Evolutionary conservation across 2,888 invertebrate genomes (phyloP).

Genomic region (Yponomeuta sedellus): DNA sequence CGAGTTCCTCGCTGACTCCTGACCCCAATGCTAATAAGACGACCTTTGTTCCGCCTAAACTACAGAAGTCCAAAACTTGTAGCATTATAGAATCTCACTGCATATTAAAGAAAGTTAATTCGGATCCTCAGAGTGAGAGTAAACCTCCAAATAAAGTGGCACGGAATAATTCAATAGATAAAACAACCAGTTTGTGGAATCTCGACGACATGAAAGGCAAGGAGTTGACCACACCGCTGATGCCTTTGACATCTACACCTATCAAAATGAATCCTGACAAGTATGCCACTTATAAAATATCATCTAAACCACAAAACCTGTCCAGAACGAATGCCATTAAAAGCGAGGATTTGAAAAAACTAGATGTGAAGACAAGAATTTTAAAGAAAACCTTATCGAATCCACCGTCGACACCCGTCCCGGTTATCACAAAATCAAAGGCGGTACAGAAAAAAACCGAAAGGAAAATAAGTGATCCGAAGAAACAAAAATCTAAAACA

Average conservation of each 20-base stretch:
- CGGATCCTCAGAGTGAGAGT: constrained; percentile 56
- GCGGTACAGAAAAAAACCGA: constrained; percentile 57
- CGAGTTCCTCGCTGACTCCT: constrained; percentile 37
- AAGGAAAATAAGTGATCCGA: constrained; percentile 58
- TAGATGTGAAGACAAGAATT: constrained; percentile 73
- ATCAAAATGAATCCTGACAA: constrained; percentile 67
- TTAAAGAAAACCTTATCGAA: constrained; percentile 73
- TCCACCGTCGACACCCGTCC: constrained; percentile 69
- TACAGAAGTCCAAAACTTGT: constrained; percentile 83
- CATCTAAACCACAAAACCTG: constrained; percentile 47
- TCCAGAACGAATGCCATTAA: constrained; percentile 57
- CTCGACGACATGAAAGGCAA: constrained; percentile 75
- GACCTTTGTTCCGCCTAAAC: constrained; percentile 68
- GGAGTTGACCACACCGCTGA: constrained; percentile 58
- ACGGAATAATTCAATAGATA: constrained; percentile 68
- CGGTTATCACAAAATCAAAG: constrained; percentile 65
- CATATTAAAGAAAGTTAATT: constrained; percentile 77
- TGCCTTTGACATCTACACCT: constrained; percentile 49
- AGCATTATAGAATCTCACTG: constrained; percentile 83
- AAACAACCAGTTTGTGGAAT: constrained; percentile 78
- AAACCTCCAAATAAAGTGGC: constrained; percentile 53
- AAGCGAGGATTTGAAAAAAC: constrained; percentile 66
- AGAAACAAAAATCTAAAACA: constrained; percentile 62
- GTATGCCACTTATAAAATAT: constrained; percentile 71
- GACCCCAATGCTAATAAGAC: constrained; percentile 38